Base-by-base conservation (phyloP, 2,113 vertebrate genomes). In the Macquaria australasica region DNA sequence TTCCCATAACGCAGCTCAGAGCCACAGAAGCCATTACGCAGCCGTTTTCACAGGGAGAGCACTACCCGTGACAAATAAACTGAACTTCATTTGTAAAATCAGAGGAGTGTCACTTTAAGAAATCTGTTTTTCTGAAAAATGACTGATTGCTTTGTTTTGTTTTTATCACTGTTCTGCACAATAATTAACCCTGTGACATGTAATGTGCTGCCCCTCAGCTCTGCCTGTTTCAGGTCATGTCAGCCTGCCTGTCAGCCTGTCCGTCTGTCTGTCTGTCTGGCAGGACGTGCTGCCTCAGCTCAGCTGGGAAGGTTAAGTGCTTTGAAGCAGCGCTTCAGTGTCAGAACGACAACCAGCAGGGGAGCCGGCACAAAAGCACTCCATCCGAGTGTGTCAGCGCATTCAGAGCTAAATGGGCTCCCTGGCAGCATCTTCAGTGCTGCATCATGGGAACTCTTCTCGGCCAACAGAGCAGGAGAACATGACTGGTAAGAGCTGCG, bases 281-380 rank as follows among this genome's bases (percentile, higher is more conserved):
- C 16, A 41, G 75, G 58, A 64, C 20, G 7, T 59, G 41, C 79
- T 23, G 68, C 55, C 53, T 74, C 66, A 28, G 69, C 64, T 75
- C 78, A 78, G 72, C 77, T 72, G 71, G 67, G 88, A 71, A 81
- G 79, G 73, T 69, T 81, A 83, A 92, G 86, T 80, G 86, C 84
- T 82, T 43, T 81, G 81, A 79, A 84, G 70, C 67, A 69, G 70
- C 14, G 25, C 69, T 85, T 87, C 68, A 76, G 50, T 66, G 81
- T 80, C 74, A 67, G 58, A 87, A 78, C 8, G 1, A 85, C 58
- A 23, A 74, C 45, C 69, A 84, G 55, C 84, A 41, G 39, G 75
- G 74, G 45, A 82, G 66, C 79, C 16, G 3, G 53, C 81, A 87
- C 76, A 77, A 87, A 79, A 87, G 79, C 82, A 82, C 77, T 76